Base-by-base conservation (phyloP, 1,140 invertebrate species). In the Amyelois transitella region DNA sequence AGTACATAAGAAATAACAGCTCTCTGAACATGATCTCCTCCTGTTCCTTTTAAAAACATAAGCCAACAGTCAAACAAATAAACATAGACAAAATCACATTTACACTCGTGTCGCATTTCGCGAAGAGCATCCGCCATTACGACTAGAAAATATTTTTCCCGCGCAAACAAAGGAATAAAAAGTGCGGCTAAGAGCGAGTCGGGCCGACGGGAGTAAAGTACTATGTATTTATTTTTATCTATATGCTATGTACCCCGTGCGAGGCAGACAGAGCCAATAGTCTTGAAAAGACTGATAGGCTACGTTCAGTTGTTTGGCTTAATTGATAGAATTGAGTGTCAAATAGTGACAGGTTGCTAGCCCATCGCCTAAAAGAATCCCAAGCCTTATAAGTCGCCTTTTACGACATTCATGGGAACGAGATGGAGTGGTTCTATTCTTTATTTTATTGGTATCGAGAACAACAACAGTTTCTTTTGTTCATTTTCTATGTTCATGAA, bases 111-210 rank as follows among this genome's bases (percentile, higher is more conserved):
- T 48, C 19, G 45, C 20, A 48, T 48, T 48, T 48, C 45, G 20
- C 45, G 18, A 18, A 18, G 17, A 48, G 45, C 45, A n/a, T 48
- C 45, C 45, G 45, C 45, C 45, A 48, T 48, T 48, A 48, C 45
- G 18, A 48, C 45, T 48, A 48, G 45, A 48, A 48, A 48, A 48
- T 48, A 22, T 48, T 38, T 38, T 14, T 38, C 32, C 32, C 32
- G 32, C 32, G 32, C 32, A 38, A 38, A 38, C 32, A 38, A 38
- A 48, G 21, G 18, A 45, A 45, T 21, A 48, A 48, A 48, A 48
- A 21, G 20, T 48, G 7, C 18, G 43, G 19, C 10, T 8, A 21
- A 21, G 43, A 19, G 18, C 43, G 18, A 45, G 7, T 1, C 25
- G 25, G 5, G 25, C 43, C 3, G 43, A 5, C 18, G 18, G 4